Evolutionary conservation across 2,113 vertebrate species (phyloP).

Genomic region (Takifugu flavidus): DNA sequence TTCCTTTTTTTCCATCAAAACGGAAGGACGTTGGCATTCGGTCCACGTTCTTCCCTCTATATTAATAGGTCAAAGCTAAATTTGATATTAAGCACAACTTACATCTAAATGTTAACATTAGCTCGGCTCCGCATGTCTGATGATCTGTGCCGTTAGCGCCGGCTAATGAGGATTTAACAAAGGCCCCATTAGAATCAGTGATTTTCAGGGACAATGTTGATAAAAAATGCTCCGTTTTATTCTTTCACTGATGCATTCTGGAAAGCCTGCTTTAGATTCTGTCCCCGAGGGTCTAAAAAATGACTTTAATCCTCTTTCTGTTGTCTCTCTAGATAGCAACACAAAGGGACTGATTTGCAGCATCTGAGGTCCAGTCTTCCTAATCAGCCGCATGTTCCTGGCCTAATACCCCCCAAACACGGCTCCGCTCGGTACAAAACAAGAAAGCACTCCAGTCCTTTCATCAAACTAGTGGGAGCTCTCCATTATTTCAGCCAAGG

Average conservation of each 20-base stretch:
- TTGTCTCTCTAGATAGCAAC: constrained; percentile 54
- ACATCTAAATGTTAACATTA: constrained; percentile 1
- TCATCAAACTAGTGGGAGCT: constrained; percentile 25
- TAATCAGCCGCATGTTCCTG: constrained; percentile 55
- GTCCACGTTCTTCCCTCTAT: no score
- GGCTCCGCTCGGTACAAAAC: constrained; percentile 18
- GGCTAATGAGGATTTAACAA: constrained; percentile 12
- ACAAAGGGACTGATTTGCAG: constrained; percentile 62
- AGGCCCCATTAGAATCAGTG: constrained; percentile 11
- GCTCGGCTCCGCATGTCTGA: background rate
- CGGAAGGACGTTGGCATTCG: no score
- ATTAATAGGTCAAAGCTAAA: no score
- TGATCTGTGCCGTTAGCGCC: background rate
- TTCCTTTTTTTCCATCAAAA: no score
- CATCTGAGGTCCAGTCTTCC: constrained; percentile 50
- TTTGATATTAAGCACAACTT: background rate
- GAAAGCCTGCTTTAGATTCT: constrained; percentile 45
- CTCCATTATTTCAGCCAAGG: constrained; percentile 44
- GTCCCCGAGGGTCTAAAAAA: constrained; percentile 34
- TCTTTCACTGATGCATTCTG: constrained; percentile 44
- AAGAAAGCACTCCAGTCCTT: constrained; percentile 30
- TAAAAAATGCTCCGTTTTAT: constrained; percentile 19
- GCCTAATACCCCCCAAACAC: constrained; percentile 33
- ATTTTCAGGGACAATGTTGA: constrained; percentile 12
- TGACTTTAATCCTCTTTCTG: constrained; percentile 53